Base-by-base conservation (phyloP, 2,113 vertebrate genomes). In the Epinephelus moara region DNA sequence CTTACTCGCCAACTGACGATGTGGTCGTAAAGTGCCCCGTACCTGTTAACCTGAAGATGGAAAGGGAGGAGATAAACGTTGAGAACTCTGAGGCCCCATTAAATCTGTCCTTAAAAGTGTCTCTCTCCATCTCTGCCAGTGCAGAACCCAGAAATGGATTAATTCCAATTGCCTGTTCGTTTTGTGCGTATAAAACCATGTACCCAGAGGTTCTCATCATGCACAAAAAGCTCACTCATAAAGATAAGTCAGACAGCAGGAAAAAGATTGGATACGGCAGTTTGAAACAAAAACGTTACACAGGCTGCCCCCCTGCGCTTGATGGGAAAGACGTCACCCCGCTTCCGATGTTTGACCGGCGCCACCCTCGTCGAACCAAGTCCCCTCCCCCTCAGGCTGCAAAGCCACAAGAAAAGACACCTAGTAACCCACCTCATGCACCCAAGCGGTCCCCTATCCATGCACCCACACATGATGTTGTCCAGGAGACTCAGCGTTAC, bases 171-270 rank as follows among this genome's bases (percentile, higher is more conserved):
- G 89, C 94, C 75, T 99, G 98, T 69, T 92, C 96, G 0, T 95
- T 96, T 60, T 99, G 98, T 92, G 88, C 96, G 13, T 99, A 96
- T 88, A 96, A 95, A 94, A 98, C 97, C 0, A 93, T 97, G 40
- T 97, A 98, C 87, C 98, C 98, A 0, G 98, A 99, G 84, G 97
- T 99, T 23, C 86, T 99, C 45, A 91, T 95, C 30, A 97, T 99
- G 93, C 98, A 99, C 94, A 96, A 96, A 89, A 94, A 95, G 60
- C 93, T 99, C 85, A 88, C 88, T 77, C 98, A 99, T 79, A 97
- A 97, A 78, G 96, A 97, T 75, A 96, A 96, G 72, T 92, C 93
- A 0, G 96, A 97, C 11, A 67, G 53, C 0, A 0, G 80, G 0
- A 95, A 93, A 55, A 96, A 90, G 90, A 94, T 77, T 4, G 86